phyloP scores from a whole-genome alignment of 2,797 vertebrate genomes.

The Ptychadena robeensis region DNA sequence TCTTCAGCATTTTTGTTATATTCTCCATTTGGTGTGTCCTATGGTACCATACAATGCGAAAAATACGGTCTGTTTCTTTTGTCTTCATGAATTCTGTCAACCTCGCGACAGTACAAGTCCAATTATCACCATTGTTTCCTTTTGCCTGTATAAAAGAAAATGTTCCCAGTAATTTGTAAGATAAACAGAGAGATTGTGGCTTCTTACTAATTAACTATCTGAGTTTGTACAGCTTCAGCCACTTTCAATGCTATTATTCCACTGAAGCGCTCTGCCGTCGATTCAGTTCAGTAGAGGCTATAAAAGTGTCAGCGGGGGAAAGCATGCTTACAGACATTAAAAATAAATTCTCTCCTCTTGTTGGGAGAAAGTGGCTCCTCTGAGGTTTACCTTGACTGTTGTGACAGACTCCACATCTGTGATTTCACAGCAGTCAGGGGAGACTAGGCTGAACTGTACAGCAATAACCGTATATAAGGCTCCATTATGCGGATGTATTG shows the following conservation, averaged over 20 bases:
- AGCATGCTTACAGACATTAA: not conserved
- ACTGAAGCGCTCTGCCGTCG: slow-evolving; percentile 5
- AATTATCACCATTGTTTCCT: not conserved
- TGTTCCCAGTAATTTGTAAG: slow-evolving; percentile 9
- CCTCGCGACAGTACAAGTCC: not conserved
- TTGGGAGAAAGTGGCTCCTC: not conserved
- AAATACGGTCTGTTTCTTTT: no score
- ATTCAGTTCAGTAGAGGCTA: not conserved
- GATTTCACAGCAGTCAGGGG: slow-evolving; percentile 33
- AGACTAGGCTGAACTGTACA: not conserved
- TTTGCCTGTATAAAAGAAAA: slow-evolving; percentile 19
- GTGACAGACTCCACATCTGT: slow-evolving; percentile 29
- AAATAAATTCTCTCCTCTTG: slow-evolving; percentile 25
- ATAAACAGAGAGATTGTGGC: slow-evolving; percentile 24
- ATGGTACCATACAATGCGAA: no score
- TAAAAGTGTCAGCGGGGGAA: not conserved
- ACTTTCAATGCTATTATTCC: slow-evolving; percentile 8
- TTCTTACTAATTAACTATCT: slow-evolving; percentile 5
- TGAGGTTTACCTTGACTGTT: not conserved
- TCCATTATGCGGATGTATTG: slow-evolving; percentile 6
- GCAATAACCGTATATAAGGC: slow-evolving; percentile 1
- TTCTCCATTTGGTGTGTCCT: no score
- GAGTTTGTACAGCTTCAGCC: not conserved
- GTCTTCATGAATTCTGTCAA: not conserved
- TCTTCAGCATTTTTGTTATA: no score